Conservation (phyloP, 2,797 vertebrate genomes). For the Hypotaenidia philippensis region DNA sequence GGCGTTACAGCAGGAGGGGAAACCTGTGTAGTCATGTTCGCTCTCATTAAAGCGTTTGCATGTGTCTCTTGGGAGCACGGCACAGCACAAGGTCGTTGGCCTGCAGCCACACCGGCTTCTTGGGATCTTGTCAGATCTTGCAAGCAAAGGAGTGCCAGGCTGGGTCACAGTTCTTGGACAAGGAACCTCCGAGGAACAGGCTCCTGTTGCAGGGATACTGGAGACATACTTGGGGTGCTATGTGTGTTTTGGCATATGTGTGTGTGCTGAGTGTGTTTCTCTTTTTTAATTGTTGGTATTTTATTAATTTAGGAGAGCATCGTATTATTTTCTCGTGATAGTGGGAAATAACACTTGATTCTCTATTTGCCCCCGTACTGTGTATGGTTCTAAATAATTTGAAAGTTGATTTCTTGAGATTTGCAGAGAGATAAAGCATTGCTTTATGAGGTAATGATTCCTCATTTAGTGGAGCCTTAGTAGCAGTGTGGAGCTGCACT, state of each 20-base stretch:
- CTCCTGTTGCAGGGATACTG: not conserved
- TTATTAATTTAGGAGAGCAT: not conserved
- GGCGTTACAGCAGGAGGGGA: not conserved
- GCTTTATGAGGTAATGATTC: not conserved
- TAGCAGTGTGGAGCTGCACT: not conserved
- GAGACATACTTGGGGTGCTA: not conserved
- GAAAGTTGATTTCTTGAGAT: not conserved
- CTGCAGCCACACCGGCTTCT: not conserved
- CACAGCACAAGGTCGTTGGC: not conserved
- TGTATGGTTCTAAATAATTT: not conserved
- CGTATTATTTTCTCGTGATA: not conserved
- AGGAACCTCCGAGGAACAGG: not conserved
- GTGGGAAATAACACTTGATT: not conserved
- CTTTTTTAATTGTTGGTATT: not conserved
- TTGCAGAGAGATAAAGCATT: accelerated
- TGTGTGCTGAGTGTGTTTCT: not conserved
- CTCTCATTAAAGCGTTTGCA: not conserved
- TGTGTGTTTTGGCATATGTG: not conserved
- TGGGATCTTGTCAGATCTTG: not conserved
- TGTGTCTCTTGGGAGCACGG: not conserved
- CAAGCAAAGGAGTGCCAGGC: not conserved
- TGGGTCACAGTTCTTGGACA: not conserved
- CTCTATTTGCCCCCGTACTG: accelerated
- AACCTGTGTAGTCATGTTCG: not conserved
- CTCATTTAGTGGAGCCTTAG: not conserved